Evolutionary conservation across 2,888 invertebrate species (phyloP).

Genomic region (Gymnoscelis rufifasciata): DNA sequence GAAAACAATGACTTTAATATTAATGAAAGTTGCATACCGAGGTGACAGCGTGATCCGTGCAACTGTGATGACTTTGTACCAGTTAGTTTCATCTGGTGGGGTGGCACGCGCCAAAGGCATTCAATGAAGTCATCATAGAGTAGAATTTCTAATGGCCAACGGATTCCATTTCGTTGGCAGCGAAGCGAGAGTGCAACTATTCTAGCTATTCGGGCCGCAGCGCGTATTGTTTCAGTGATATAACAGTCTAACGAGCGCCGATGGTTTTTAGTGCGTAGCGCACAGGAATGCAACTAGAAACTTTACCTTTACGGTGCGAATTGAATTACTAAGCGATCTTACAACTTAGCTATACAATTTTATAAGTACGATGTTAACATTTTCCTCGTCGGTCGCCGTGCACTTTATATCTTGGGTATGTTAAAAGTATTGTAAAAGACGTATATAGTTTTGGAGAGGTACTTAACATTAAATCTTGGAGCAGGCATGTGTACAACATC

Average conservation of each 20-base stretch:
- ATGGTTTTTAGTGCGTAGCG: constrained; percentile 24
- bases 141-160: constrained; percentile 71
- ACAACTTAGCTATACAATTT: background rate
- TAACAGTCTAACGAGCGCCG: constrained; percentile 32
- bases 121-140: constrained; percentile 71
- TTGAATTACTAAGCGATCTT: background rate
- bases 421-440: too few relatives aligned
- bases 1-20: constrained; percentile 28
- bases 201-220: constrained; percentile 62
- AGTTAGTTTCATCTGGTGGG: constrained; percentile 20
- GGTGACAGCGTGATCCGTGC: constrained; percentile 31
- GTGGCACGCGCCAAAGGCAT: constrained; percentile 54
- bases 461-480: too few relatives aligned
- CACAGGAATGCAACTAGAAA: constrained; percentile 21
- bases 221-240: constrained; percentile 51
- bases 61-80: constrained; percentile 38
- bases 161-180: constrained; percentile 75
- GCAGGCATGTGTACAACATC: background rate
- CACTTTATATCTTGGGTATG: too few relatives aligned
- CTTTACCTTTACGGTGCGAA: constrained; percentile 6
- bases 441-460: too few relatives aligned
- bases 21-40: constrained; percentile 41
- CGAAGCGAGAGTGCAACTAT: constrained; percentile 67
- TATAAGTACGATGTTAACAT: background rate
- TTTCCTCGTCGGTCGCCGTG: background rate